phyloP scores from a whole-genome alignment of 2,797 vertebrate species.

The Malurus leucopterus region DNA sequence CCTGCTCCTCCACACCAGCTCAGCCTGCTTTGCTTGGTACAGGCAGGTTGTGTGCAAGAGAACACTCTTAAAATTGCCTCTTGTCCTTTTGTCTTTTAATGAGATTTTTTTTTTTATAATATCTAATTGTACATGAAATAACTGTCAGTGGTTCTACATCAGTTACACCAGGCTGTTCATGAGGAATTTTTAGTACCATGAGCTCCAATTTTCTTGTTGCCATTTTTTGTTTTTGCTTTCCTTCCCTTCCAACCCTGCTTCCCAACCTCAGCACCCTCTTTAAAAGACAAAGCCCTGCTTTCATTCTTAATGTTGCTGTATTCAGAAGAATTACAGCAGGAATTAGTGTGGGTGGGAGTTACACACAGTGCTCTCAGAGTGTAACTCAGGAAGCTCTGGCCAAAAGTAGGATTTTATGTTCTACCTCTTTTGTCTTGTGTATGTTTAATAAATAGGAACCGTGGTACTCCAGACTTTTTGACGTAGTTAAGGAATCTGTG shows the following conservation, averaged over 20 bases:
- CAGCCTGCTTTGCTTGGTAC: neutral
- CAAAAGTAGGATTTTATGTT: neutral
- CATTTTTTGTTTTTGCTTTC: neutral
- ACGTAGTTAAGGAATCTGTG: neutral
- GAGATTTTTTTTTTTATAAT: too few species aligned
- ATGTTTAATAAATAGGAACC: neutral
- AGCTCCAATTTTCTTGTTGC: neutral
- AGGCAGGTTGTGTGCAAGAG: neutral
- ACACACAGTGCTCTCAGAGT: neutral
- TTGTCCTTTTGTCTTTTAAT: too few species aligned
- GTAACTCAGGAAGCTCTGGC: neutral
- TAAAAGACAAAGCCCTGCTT: neutral
- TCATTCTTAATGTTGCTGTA: neutral
- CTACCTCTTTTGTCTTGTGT: neutral
- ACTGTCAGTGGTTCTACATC: neutral
- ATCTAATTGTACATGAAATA: neutral
- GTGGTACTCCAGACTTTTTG: neutral
- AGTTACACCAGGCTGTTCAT: neutral
- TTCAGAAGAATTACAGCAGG: neutral
- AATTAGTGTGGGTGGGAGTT: conserved; percentile 26
- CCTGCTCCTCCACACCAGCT: neutral
- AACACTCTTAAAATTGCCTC: neutral
- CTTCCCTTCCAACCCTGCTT: neutral
- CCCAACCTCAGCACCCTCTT: neutral
- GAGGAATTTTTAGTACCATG: neutral